Evolutionary conservation across 1,140 invertebrate genomes (phyloP).

Genomic region (Ostrea edulis): DNA sequence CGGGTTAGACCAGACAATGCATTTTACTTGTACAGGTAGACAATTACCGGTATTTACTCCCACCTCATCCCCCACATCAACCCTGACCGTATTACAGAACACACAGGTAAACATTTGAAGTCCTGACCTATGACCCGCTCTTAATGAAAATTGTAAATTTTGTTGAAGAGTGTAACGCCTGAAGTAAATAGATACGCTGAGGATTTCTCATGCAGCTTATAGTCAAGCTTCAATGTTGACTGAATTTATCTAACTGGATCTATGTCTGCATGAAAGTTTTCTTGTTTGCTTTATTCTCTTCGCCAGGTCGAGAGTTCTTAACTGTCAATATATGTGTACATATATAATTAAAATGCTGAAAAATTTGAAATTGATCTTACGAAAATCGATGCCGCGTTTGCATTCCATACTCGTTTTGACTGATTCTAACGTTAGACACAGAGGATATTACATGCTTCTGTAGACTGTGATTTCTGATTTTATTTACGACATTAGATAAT

Average conservation of each 20-base stretch:
- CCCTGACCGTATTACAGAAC: not conserved
- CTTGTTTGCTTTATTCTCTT: not conserved
- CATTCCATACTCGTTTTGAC: not conserved
- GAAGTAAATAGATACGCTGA: not conserved
- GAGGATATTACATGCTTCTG: too few relatives aligned
- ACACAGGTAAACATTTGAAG: constrained; percentile 24
- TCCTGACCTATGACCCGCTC: constrained; percentile 7
- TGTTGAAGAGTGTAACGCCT: not conserved
- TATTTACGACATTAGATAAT: too few relatives aligned
- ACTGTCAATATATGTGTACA: not conserved
- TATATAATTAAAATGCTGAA: not conserved
- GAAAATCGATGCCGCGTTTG: not conserved
- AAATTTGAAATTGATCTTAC: not conserved
- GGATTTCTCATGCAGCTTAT: not conserved
- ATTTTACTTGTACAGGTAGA: constrained; percentile 6
- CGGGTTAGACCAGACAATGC: constrained; percentile 7
- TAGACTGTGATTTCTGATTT: too few relatives aligned
- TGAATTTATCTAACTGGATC: not conserved
- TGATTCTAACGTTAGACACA: too few relatives aligned
- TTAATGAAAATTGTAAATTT: constrained; percentile 40
- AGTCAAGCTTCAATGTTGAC: not conserved
- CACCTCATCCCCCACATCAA: not conserved
- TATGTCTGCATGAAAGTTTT: not conserved
- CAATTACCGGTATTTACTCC: not conserved
- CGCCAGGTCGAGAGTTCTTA: not conserved